A percentile compares a stretch with the other conserved stretches of the same genome.
Conservation (phyloP, 2,113 vertebrate species). For the Neomonachus schauinslandi region DNA sequence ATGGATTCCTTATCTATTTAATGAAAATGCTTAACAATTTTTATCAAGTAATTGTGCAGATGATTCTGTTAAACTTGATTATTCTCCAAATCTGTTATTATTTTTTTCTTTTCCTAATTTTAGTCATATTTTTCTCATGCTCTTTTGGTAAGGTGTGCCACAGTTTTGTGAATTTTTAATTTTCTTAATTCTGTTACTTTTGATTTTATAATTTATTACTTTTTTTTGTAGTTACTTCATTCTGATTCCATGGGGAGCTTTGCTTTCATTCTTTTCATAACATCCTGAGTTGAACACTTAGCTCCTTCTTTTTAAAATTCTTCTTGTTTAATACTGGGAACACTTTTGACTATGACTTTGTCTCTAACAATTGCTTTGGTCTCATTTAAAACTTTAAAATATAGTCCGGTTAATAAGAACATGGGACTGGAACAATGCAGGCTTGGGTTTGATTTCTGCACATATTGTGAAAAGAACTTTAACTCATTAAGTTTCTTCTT, state of each 20-base stretch:
- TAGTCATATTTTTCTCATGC: not conserved
- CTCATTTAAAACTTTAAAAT: not conserved
- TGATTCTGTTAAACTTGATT: not conserved
- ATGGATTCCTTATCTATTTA: not conserved
- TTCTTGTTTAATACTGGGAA: not conserved
- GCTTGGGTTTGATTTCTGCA: not conserved
- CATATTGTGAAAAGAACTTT: not conserved
- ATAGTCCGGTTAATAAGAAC: not conserved
- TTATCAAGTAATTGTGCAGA: not conserved
- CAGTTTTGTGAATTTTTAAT: not conserved
- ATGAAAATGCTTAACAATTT: not conserved
- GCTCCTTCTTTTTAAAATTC: not conserved
- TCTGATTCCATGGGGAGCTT: not conserved
- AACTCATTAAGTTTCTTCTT: not conserved
- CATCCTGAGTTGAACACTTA: not conserved
- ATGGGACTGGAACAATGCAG: not conserved
- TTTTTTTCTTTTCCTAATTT: not conserved
- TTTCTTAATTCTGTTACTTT: slow-evolving; percentile 26
- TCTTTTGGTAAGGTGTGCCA: not conserved
- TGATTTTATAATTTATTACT: slow-evolving; percentile 13
- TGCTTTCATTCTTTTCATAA: not conserved
- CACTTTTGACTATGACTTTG: not conserved
- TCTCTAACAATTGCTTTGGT: not conserved
- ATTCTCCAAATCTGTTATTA: not conserved
- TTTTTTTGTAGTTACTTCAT: not conserved